Evolutionary conservation across 2,113 vertebrate species (phyloP).

Genomic region (Carassius gibelio): DNA sequence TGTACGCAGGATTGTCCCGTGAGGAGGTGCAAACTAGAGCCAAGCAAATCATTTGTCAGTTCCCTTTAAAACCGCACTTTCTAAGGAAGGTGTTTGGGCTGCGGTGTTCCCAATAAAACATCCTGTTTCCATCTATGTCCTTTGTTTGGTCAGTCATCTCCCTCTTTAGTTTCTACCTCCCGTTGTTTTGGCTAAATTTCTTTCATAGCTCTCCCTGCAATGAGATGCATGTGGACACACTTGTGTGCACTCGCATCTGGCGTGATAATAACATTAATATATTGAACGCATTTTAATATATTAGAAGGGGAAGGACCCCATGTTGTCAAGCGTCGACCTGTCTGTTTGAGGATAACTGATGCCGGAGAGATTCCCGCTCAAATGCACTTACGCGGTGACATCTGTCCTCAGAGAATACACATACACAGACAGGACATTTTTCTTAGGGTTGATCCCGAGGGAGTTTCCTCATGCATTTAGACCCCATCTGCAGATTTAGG

Average conservation of each 20-base stretch:
- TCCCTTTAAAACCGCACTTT: neutral
- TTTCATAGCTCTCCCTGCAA: conserved; percentile 22
- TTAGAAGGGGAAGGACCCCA: neutral
- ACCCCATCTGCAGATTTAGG: neutral
- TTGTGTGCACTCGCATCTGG: neutral
- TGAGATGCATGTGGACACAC: neutral
- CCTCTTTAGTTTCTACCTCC: conserved; percentile 10
- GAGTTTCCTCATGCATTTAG: neutral
- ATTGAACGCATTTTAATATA: conserved; percentile 21
- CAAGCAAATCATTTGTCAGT: neutral
- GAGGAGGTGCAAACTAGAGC: neutral
- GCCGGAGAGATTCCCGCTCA: neutral
- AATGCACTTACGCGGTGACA: neutral
- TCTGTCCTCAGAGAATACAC: conserved; percentile 5
- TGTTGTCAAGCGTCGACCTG: neutral
- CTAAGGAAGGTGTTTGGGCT: neutral
- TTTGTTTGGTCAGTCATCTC: conserved; percentile 10
- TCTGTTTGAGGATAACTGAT: conserved; percentile 27
- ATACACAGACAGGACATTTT: conserved; percentile 13
- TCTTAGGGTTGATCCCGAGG: conserved; percentile 1
- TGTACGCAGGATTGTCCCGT: neutral
- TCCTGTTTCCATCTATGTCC: conserved; percentile 3
- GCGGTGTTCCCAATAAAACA: neutral
- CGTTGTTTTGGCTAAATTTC: neutral
- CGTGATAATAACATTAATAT: neutral